Base-by-base conservation (phyloP, 64 coral and sea anemone genomes). In the Dendronephthya gigantea region DNA sequence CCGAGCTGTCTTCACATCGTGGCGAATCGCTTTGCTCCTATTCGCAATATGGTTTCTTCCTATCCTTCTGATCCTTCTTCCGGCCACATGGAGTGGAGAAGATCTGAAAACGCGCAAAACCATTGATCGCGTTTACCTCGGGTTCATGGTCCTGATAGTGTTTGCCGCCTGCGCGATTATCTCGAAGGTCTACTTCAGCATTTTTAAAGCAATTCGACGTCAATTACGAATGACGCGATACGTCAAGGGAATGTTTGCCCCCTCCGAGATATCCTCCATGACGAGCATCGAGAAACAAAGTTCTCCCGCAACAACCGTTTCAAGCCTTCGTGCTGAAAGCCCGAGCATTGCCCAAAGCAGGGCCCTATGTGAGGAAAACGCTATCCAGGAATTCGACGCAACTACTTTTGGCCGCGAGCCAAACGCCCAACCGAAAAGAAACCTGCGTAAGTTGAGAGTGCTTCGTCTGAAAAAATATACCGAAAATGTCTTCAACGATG, bases 21-120 rank as follows among this genome's bases (percentile, higher is more conserved):
- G 50, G 9, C 58, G 86, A 33, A 92, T 98, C 22, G 89, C 93
- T 49, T 83, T 84, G 29, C 87, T 98, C 15, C 38, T 98, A 7
- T 39, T 85, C 3, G 23, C 90, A 11, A 92, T 90, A 1, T 98
- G 95, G 95, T 87, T 81, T 4, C 16, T 91, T 2, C 95, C 95
- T 34, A 11, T 93, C 7, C 10, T 85, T 31, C 19, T 98, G 4
- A 89, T 92, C n/a, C 51, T 93, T 7, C 55, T 98, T 13, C 95
- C 95, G 33, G 52, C 82, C 19, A 88, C 62, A 35, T 98, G 95
- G 95, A 87, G 93, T 25, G 74, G 81, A 4, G 68, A 65, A 35
- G 43, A 49, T 16, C 8, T 59, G 11, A 69, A 83, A 11, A 81
- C 83, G 35, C 83, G 84, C 23, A 23, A 35, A 31, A 40, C 68